Evolutionary conservation across 2,113 vertebrate species (phyloP).

Genomic region (Dunckerocampus dactyliophorus): DNA sequence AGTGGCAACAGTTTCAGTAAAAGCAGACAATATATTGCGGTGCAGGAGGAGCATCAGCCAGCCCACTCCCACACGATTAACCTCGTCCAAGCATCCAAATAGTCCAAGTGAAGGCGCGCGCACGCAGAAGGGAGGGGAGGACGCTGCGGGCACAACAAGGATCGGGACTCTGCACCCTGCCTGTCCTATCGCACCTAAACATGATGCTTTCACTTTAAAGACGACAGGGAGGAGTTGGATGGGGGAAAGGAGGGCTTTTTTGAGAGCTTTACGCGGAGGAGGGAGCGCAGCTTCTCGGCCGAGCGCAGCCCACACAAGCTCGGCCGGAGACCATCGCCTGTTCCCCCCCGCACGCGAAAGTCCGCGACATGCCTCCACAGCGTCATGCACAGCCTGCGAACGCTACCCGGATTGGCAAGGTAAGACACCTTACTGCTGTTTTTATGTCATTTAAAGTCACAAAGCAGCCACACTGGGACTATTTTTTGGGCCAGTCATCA

Average conservation of each 20-base stretch:
- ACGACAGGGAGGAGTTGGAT: background rate
- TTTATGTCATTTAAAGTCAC: background rate
- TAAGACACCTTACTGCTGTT: background rate
- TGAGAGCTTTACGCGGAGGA: slow-evolving; percentile 1
- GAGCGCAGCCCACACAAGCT: background rate
- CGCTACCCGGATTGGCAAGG: background rate
- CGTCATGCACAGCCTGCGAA: background rate
- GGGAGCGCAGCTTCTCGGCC: background rate
- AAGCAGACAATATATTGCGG: too few relatives aligned
- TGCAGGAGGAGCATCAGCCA: slow-evolving; percentile 1
- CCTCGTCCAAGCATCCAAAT: slow-evolving; percentile 1
- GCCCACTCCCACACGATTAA: slow-evolving; percentile 2
- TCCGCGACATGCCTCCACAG: background rate
- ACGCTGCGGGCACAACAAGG: background rate
- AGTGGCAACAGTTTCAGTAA: background rate
- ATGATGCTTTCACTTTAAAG: background rate
- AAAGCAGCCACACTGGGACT: background rate
- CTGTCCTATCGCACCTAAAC: too few relatives aligned
- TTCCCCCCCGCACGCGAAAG: slow-evolving; percentile 1
- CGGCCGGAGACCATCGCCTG: background rate
- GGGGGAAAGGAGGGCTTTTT: background rate
- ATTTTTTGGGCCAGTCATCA: background rate
- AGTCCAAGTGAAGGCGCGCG: background rate
- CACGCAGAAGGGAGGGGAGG: background rate
- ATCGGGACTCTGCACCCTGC: too few relatives aligned